A percentile compares a stretch with the other conserved stretches of the same genome.
phyloP scores from a whole-genome alignment of 2,888 invertebrate genomes.

The Apodemia zela region DNA sequence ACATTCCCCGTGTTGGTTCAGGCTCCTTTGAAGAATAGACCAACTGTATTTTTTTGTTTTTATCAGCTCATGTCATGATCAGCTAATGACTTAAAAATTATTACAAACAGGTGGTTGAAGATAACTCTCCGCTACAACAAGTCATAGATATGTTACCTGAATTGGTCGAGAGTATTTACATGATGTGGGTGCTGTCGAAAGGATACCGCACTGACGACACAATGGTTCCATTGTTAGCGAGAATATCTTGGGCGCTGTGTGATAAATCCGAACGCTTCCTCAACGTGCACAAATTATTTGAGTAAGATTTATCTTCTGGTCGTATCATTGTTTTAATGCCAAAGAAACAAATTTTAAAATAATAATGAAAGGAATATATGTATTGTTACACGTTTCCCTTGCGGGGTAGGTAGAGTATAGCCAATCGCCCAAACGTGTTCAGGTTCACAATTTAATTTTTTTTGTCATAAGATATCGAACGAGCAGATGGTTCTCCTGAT shows the following conservation, averaged over 20 bases:
- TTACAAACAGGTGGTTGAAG: constrained; percentile 81
- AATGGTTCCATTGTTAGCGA: constrained; percentile 90
- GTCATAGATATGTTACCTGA: constrained; percentile 87
- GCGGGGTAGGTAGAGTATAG: too few species aligned
- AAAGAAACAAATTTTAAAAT: not conserved
- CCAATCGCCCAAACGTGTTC: too few species aligned
- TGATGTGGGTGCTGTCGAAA: constrained; percentile 94
- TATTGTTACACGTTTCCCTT: too few species aligned
- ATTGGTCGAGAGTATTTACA: constrained; percentile 90
- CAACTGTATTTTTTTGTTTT: too few species aligned
- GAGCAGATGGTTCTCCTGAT: too few species aligned
- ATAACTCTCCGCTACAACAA: constrained; percentile 84
- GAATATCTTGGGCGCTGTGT: constrained; percentile 91
- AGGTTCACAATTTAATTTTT: too few species aligned
- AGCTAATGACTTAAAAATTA: not conserved
- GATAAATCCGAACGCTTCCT: constrained; percentile 87
- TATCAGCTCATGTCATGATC: too few species aligned
- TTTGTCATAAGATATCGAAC: too few species aligned
- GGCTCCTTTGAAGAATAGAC: too few species aligned
- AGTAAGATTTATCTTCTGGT: constrained; percentile 72
- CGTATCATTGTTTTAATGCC: not conserved
- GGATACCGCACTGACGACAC: constrained; percentile 92
- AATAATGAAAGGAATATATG: too few species aligned
- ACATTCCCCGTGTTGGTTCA: too few species aligned
- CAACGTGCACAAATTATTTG: constrained; percentile 86